Percentiles rank a stretch among this genome's conserved stretches.
Conservation (phyloP, 2,113 vertebrate genomes). For the Microcebus murinus region DNA sequence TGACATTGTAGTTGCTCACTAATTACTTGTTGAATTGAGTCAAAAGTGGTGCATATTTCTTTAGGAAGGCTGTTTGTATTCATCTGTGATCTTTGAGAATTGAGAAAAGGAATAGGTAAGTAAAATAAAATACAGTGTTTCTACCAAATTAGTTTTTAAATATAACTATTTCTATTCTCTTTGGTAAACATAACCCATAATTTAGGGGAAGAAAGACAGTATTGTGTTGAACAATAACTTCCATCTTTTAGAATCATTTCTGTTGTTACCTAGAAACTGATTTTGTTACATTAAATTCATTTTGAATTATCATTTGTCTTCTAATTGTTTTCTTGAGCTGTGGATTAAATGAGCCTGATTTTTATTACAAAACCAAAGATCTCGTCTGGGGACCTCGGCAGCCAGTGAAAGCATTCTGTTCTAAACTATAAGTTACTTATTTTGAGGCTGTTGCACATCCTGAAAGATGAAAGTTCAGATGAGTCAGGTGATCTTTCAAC, state of each 20-base stretch:
- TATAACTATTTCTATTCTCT: neutral
- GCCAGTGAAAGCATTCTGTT: neutral
- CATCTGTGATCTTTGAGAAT: neutral
- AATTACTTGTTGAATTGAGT: constrained; percentile 21
- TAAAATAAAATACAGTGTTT: constrained; percentile 17
- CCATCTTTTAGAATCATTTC: neutral
- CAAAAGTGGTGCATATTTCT: neutral
- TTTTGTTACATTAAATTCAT: constrained; percentile 40
- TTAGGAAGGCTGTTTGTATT: constrained; percentile 2
- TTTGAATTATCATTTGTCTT: constrained; percentile 32
- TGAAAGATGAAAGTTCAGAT: constrained; percentile 4
- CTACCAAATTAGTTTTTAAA: constrained; percentile 31
- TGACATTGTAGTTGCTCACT: neutral
- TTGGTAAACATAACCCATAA: neutral
- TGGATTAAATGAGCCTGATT: constrained; percentile 33
- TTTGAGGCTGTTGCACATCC: neutral
- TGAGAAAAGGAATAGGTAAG: neutral
- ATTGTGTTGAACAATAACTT: neutral
- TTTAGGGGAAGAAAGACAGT: neutral
- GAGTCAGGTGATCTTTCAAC: constrained; percentile 1
- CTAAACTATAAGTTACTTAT: neutral
- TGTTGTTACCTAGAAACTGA: constrained; percentile 10
- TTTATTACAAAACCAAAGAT: constrained; percentile 36
- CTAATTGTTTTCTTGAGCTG: constrained; percentile 46
- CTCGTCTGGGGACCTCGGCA: neutral